These are phyloP conservation scores for Mormyrops attenuatus DNA, from an alignment of 2,797 vertebrate species.

Conservation along the genomic window DNA sequence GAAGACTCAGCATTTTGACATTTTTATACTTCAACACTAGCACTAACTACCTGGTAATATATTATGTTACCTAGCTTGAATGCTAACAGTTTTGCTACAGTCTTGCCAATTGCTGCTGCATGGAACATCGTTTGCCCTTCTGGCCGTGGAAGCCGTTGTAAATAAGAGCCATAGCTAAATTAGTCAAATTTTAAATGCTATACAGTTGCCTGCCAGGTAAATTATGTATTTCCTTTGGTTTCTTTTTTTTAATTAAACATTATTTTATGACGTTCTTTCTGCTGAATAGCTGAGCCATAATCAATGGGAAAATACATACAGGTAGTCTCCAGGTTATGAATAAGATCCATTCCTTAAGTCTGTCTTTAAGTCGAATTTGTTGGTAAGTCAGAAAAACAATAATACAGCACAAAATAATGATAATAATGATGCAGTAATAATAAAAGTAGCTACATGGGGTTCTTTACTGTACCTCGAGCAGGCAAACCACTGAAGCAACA, in stretches of 20 bases:
- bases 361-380: not conserved
- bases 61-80: not conserved
- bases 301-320: not conserved
- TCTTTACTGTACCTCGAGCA: not conserved
- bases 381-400: not conserved
- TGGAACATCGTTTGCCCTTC: not conserved
- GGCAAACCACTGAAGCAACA: not conserved
- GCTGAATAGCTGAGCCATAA: not conserved
- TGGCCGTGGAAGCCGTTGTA: not conserved
- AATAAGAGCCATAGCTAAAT: not conserved
- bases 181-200: not conserved
- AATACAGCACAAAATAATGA: not conserved
- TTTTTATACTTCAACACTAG: not conserved
- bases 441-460: not conserved
- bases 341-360: not conserved
- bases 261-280: not conserved
- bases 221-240: not conserved
- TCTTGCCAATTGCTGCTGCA: not conserved
- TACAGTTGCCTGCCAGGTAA: not conserved
- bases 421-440: not conserved
- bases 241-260: not conserved
- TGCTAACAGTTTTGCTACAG: not conserved
- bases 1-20: not conserved
- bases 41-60: not conserved
- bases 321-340: not conserved